Base-by-base conservation (phyloP, 2,888 invertebrate genomes). In the Tubulanus polymorphus region DNA sequence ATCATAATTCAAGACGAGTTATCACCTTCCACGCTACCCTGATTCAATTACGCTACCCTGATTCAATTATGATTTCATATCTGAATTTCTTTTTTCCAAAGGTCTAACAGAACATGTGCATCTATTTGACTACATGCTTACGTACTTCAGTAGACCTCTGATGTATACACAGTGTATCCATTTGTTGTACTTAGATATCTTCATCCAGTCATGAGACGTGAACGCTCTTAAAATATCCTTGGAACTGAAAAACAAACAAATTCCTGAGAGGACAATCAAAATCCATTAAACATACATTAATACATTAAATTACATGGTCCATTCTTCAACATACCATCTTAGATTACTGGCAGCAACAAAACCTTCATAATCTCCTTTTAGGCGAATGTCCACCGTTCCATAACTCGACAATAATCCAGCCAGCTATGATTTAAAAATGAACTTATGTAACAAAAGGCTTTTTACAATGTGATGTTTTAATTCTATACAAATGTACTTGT, bases 311-410 rank as follows among this genome's bases (percentile, higher is more conserved):
- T 23, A 8, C 15, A 5, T 41, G 41, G 23, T 15, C 6, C 15
- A 8, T 8, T 8, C 41, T 41, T 15, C 5, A 8, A 73, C 77
- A 83, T 79, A 88, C 88, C 84, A 84, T 59, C 75, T 71, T 59
- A 83, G 83, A 69, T 84, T 84, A 60, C 81, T 79, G 25, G 86
- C 83, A 1, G 88, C 88, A 32, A 88, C 80, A 20, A 88, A 75
- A 3, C 85, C 85, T 3, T 81, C 77, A 46, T 78, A 79, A 27
- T 71, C 72, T 23, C 84, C 82, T 57, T 82, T 78, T 37, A 82
- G 82, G 69, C 84, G 84, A 12, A 88, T 79, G 75, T 88, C 88
- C 28, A 87, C 81, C 37, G 82, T 81, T 0, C 88, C 88, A 74
- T 81, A 86, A 15, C 76, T 72, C 12, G 85, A 83, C 52, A 88